phyloP scores from a whole-genome alignment of 2,797 vertebrate species.

The Podarcis lilfordi region DNA sequence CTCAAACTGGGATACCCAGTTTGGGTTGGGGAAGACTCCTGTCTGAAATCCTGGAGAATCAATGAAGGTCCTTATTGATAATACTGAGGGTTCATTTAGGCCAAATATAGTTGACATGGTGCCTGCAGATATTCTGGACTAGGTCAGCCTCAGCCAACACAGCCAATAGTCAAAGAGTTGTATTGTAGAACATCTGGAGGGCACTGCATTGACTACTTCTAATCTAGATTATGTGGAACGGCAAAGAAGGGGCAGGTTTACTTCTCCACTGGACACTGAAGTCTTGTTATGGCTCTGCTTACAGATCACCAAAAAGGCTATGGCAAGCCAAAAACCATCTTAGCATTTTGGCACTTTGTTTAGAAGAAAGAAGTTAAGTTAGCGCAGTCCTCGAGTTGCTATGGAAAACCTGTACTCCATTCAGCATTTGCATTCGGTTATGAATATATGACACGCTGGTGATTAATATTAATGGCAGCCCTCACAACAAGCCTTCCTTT shows the following conservation, averaged over 20 bases:
- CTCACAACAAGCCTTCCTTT: slow-evolving; percentile 53
- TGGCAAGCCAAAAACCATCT: not conserved
- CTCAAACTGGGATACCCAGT: no score
- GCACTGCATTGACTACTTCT: no score
- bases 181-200: no score
- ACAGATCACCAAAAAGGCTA: not conserved
- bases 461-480: slow-evolving; percentile 68
- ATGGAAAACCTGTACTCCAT: slow-evolving; percentile 45
- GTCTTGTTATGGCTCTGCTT: not conserved
- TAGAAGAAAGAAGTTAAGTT: slow-evolving; percentile 46
- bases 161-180: no score
- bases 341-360: not conserved
- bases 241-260: not conserved
- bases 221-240: not conserved
- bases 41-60: no score
- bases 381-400: slow-evolving; percentile 45
- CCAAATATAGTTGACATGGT: no score
- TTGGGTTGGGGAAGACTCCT: no score
- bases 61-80: no score
- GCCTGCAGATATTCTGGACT: no score
- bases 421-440: slow-evolving; percentile 41
- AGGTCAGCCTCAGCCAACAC: no score
- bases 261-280: not conserved
- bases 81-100: no score
- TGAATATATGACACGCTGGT: slow-evolving; percentile 41